Evolutionary conservation across 2,888 invertebrate species (phyloP).

Genomic region (Ormyrus thymus): DNA sequence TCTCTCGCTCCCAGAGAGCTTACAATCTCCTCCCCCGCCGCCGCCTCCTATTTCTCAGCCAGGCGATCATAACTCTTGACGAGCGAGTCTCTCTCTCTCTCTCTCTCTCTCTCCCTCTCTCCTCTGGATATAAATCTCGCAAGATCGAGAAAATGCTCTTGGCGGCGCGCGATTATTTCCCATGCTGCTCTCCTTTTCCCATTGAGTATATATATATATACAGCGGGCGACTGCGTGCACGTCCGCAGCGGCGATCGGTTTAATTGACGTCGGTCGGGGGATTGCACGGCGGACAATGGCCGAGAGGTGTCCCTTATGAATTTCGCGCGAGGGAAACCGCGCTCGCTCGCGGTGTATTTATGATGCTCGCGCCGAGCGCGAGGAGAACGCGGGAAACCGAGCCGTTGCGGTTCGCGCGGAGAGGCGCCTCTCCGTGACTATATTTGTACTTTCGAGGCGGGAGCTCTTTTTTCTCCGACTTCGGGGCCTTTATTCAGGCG

Average conservation of each 20-base stretch:
- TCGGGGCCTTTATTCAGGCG: too few relatives aligned
- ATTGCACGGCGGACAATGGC: slow-evolving; percentile 20
- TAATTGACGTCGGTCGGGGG: slow-evolving; percentile 3
- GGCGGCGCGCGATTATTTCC: slow-evolving; percentile 19
- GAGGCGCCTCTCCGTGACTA: too few relatives aligned
- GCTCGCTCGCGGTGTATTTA: too few relatives aligned
- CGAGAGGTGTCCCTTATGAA: slow-evolving; percentile 22
- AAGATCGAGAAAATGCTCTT: slow-evolving; percentile 29
- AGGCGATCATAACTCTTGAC: slow-evolving; percentile 35
- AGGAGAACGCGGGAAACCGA: too few relatives aligned
- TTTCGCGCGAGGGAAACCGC: slow-evolving; percentile 1
- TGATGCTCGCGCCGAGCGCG: too few relatives aligned
- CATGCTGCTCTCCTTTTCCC: slow-evolving; percentile 3
- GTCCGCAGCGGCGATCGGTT: not conserved
- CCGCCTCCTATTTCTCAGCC: slow-evolving; percentile 16
- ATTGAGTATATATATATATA: too few relatives aligned
- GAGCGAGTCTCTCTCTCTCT: not conserved
- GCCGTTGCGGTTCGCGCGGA: too few relatives aligned
- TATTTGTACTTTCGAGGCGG: too few relatives aligned
- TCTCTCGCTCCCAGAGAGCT: not conserved
- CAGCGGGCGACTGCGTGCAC: too few relatives aligned
- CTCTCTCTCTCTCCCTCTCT: not conserved
- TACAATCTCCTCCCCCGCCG: not conserved
- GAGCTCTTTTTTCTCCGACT: too few relatives aligned
- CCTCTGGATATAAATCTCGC: slow-evolving; percentile 35